Base-by-base conservation (phyloP, 2,113 vertebrate genomes). In the Vanacampus margaritifer region DNA sequence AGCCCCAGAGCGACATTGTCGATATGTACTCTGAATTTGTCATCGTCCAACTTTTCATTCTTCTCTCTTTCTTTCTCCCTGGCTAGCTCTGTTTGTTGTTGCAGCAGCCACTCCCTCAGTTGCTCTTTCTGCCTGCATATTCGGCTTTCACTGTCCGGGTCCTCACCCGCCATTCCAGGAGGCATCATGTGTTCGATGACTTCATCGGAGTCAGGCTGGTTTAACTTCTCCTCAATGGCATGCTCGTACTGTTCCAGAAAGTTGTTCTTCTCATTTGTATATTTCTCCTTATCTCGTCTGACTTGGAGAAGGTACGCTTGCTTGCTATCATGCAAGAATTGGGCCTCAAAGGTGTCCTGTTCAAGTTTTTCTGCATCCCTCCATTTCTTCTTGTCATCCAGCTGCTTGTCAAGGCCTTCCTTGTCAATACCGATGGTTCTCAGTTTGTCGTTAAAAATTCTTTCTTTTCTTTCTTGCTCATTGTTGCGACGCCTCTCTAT, bases 121-220 rank as follows among this genome's bases (percentile, higher is more conserved):
- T 98, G 96, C 64, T 95, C 92, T 82, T 86, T 84, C 72, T 98
- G 97, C 62, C 89, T 92, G 68, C 69, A 91, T 69, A 64, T 81
- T 26, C 96, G 89, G 59, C 81, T 73, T 0, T 23, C 3, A 21
- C 74, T 74, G 50, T 84, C 86, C 6, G 89, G 76, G 68, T 98
- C 97, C 81, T 98, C 95, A 5, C 96, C 97, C 74, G 90, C 35
- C 69, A 99, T 91, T 13, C 90, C 94, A 39, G 94, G 93, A 73
- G 92, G 85, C 39, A 93, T 88, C 67, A 85, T 79, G 70, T 76
- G 77, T 84, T 91, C 67, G 5, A 85, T 72, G 17, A 78, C 83
- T 87, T 91, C 57, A 12, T 91, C 81, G 0, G 94, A 92, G 67
- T 94, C 92, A 12, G 89, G 93, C 28, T 95, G 81, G 63, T 95